These are phyloP conservation scores for Holacanthella duospinosa DNA, from an alignment of 2,888 invertebrate species.

Conservation along the genomic window DNA sequence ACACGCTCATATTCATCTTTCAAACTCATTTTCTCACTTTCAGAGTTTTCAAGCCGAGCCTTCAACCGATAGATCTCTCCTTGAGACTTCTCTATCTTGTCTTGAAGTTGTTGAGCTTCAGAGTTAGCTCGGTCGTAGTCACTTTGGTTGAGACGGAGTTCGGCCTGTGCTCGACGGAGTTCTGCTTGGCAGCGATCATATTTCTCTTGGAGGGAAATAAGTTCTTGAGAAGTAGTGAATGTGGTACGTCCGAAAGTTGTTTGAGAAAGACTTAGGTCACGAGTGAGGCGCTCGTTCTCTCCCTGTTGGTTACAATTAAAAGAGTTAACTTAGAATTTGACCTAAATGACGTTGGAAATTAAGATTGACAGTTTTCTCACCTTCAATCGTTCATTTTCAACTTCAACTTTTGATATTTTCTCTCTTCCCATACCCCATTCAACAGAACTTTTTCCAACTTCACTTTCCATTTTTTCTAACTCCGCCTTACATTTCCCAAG, in stretches of 20 bases:
- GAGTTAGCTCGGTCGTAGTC: slow-evolving; percentile 77
- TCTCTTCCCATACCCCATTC: slow-evolving; percentile 82
- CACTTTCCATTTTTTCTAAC: slow-evolving; percentile 78
- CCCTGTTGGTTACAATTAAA: slow-evolving; percentile 15
- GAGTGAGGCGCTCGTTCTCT: slow-evolving; percentile 51
- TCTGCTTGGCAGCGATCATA: slow-evolving; percentile 77
- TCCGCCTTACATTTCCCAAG: slow-evolving; percentile 89
- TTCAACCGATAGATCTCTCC: slow-evolving; percentile 89
- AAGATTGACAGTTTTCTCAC: slow-evolving; percentile 12
- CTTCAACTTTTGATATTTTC: slow-evolving; percentile 67
- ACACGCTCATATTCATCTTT: slow-evolving; percentile 83
- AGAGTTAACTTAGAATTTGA: slow-evolving; percentile 5
- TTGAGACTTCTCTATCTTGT: slow-evolving; percentile 86
- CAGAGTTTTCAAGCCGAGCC: slow-evolving; percentile 86
- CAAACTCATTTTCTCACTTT: slow-evolving; percentile 73
- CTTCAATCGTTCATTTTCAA: slow-evolving; percentile 68
- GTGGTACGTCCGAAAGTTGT: slow-evolving; percentile 73
- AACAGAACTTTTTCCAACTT: slow-evolving; percentile 76
- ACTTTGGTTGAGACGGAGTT: slow-evolving; percentile 47
- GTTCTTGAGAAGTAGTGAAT: slow-evolving; percentile 66
- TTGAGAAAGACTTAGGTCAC: slow-evolving; percentile 73
- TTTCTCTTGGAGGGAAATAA: slow-evolving; percentile 48
- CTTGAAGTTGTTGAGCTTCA: slow-evolving; percentile 74
- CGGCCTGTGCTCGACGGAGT: slow-evolving; percentile 75
- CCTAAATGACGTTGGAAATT: too few relatives aligned